Evolutionary conservation across 2,113 vertebrate species (phyloP).

Genomic region (Henicopernis longicauda): DNA sequence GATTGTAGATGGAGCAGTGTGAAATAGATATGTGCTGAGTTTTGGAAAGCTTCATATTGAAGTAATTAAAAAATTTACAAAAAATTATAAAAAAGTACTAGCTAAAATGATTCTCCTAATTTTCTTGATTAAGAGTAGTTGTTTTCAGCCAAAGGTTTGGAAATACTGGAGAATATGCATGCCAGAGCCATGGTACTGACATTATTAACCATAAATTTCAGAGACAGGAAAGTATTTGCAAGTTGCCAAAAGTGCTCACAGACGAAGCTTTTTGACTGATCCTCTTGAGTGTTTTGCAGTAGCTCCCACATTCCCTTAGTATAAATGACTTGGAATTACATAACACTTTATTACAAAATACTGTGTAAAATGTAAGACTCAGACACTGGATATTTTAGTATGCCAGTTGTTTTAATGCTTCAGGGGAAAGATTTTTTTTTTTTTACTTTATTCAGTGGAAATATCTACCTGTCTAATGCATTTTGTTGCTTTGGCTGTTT

Average conservation of each 20-base stretch:
- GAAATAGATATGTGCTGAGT: not conserved
- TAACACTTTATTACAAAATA: constrained; percentile 23
- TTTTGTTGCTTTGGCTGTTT: not conserved
- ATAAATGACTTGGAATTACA: constrained; percentile 60
- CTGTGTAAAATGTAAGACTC: constrained; percentile 30
- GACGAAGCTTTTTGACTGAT: constrained; percentile 55
- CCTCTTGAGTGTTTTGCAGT: constrained; percentile 62
- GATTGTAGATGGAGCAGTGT: not conserved
- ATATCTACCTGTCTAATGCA: not conserved
- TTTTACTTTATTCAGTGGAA: not conserved
- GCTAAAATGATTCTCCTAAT: not conserved
- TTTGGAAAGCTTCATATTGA: not conserved
- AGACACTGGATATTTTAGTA: not conserved
- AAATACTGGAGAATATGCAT: not conserved
- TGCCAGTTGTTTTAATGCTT: not conserved
- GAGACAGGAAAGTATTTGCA: constrained; percentile 65
- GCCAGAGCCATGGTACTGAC: constrained; percentile 18
- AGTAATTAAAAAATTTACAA: not conserved
- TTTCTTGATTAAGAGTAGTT: not conserved
- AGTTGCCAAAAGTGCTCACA: constrained; percentile 47
- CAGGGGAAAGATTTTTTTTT: not conserved
- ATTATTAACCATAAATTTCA: constrained; percentile 47
- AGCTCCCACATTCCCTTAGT: constrained; percentile 52
- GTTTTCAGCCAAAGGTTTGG: not conserved
- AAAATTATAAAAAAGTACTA: not conserved